Base-by-base conservation (phyloP, 2,113 vertebrate species). In the Heteronetta atricapilla region DNA sequence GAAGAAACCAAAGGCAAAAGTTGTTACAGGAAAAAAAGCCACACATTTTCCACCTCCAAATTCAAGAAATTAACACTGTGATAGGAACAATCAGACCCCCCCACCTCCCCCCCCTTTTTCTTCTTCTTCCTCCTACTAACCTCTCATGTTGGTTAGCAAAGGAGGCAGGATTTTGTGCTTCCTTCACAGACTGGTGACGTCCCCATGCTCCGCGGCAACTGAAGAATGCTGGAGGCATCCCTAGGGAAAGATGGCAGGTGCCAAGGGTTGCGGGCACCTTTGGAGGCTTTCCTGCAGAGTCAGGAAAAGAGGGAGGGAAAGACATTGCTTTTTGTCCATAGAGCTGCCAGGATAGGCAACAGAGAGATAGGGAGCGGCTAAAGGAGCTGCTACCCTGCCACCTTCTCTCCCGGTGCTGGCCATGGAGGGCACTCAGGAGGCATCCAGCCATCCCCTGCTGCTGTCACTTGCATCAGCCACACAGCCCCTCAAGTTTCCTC, bases 1-100 rank as follows among this genome's bases (percentile, higher is more conserved):
- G 94, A 94, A 94, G 80, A 92, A 92, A 87, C 66, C 53, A 90
- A 92, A 94, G 50, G 83, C 67, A 87, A 82, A 78, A 90, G 42
- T 60, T 34, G 13, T 69, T 89, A 80, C 28, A 2, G 4, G 74
- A 96, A 95, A 70, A 95, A 95, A 96, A 88, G 67, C 78, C 55
- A 58, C 40, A 77, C 4, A 82, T 95, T 82, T 93, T 46, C 70
- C 7, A 28, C 55, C 55, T 91, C 70, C 72, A 82, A 89, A 85
- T 89, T 82, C 50, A 62, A 93, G 50, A 91, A 90, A 96, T 86
- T 73, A 95, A 70, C 0, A 1, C 67, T 93, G 82, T 2, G 1
- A 73, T 4, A 13, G 5, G 83, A 90, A 85, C 36, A 93, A 87
- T 58, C 28, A 17, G 69, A 75, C 69, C 73, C 68, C 52, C 28